Percentiles rank a stretch among this genome's conserved stretches.
phyloP scores from a whole-genome alignment of 1,140 invertebrate genomes.

The Heliconius himera region DNA sequence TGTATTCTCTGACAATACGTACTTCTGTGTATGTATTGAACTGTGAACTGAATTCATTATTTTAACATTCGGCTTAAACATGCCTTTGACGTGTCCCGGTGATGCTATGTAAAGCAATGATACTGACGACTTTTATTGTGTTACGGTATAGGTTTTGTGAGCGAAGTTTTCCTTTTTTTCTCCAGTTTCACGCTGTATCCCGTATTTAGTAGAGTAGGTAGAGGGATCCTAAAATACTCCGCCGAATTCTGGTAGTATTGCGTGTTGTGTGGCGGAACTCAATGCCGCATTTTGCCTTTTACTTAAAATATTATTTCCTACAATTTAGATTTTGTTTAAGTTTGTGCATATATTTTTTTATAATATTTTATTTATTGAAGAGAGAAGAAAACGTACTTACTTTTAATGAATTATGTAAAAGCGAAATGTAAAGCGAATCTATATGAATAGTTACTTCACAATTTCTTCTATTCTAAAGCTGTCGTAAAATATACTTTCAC shows the following conservation, averaged over 20 bases:
- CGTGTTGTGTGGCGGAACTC: too few relatives aligned
- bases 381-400: too few relatives aligned
- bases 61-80: neutral
- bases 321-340: too few relatives aligned
- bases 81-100: slow-evolving; percentile 9
- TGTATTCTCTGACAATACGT: slow-evolving; percentile 23
- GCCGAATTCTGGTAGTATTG: too few relatives aligned
- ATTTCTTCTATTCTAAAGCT: neutral
- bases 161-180: neutral
- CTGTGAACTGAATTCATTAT: slow-evolving; percentile 25
- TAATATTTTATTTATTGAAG: too few relatives aligned
- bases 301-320: too few relatives aligned
- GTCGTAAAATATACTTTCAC: neutral
- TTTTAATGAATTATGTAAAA: neutral
- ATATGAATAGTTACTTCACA: neutral
- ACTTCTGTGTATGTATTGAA: neutral
- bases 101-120: neutral
- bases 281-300: too few relatives aligned
- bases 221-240: too few relatives aligned
- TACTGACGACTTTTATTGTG: too few relatives aligned
- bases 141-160: neutral
- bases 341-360: too few relatives aligned
- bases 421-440: neutral
- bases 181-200: too few relatives aligned
- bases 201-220: too few relatives aligned